These are phyloP conservation scores for Myotis vivesi DNA, from an alignment of 2,797 vertebrate species.

Conservation along the genomic window DNA sequence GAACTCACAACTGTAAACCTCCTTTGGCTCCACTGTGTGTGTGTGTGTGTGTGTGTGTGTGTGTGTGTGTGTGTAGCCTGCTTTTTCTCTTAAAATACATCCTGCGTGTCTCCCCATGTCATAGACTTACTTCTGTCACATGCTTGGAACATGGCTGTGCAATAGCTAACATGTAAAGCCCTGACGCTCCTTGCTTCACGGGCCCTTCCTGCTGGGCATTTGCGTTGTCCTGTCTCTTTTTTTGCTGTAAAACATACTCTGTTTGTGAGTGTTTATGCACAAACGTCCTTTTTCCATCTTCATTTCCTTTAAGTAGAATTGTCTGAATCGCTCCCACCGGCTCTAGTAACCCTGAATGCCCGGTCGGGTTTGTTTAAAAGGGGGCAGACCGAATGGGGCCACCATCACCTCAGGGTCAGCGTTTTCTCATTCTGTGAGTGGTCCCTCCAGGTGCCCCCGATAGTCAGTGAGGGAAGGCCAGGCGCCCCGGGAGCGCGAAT, in stretches of 20 bases:
- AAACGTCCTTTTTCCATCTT: not conserved
- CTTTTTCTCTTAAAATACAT: not conserved
- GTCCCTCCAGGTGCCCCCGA: rapidly evolving
- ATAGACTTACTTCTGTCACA: not conserved
- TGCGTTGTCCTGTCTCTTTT: not conserved
- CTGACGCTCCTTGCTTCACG: not conserved
- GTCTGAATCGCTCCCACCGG: not conserved
- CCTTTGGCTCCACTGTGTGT: not conserved
- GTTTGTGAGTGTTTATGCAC: not conserved
- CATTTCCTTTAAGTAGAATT: not conserved
- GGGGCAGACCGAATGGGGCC: rapidly evolving
- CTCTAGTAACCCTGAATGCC: not conserved
- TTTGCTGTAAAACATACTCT: not conserved
- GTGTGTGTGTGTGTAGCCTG: no score
- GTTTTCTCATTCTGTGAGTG: not conserved
- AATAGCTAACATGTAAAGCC: not conserved
- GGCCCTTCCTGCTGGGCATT: not conserved
- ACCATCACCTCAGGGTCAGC: no score
- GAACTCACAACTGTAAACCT: no score
- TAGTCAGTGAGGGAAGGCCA: not conserved
- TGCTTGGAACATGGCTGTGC: no score
- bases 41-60: no score
- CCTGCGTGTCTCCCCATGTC: not conserved
- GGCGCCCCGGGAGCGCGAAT: not conserved
- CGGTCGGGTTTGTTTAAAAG: not conserved